Evolutionary conservation across 2,113 vertebrate species (phyloP), one percentile per base, ranked within the genome.

Genomic region (Balaeniceps rex): DNA sequence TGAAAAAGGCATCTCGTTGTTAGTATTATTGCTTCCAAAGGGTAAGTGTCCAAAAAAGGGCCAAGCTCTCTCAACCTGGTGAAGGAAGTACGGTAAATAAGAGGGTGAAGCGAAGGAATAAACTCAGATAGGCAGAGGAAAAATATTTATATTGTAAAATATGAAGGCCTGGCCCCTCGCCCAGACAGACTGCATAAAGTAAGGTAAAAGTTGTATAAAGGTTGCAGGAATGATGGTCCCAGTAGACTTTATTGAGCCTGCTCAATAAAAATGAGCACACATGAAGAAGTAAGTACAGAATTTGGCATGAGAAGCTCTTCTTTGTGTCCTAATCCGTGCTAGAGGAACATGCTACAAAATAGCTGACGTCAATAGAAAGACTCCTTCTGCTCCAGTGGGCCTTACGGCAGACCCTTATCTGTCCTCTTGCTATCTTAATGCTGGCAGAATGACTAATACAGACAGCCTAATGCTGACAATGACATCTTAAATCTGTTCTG

Each of bases 401-500:
- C 44, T 93, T 89, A 40, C 29, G 75, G 31, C 46, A 82, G 66
- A 91, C 74, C 40, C 38, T 91, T 91, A 71, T 93, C 61, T 91
- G 91, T 79, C 83, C 52, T 79, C 31, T 61, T 79, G 25, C 44
- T 79, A 11, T 90, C 91, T 95, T 90, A 87, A 52, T 54, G 49
- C 65, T 93, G 49, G 44, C 31, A 77, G 78, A 52, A 86, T 94
- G 87, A 79, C 74, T 90, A 85, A 91, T 85, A 85, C 4, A 15
- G 83, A 46, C 72, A 87, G 17, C 57, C 49, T 79, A 55, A 94
- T 52, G 70, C 93, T 95, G 90, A 95, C 91, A 85, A 9, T 74
- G 78, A 95, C 54, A 80, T 89, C 61, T 90, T 97, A 80, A 96
- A 83, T 95, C 87, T 93, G 82, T 90, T 54, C 25, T 74, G 80